A percentile compares a stretch with the other conserved stretches of the same genome.
phyloP scores from a whole-genome alignment of 2,797 vertebrate genomes.

The Setipinna tenuifilis region DNA sequence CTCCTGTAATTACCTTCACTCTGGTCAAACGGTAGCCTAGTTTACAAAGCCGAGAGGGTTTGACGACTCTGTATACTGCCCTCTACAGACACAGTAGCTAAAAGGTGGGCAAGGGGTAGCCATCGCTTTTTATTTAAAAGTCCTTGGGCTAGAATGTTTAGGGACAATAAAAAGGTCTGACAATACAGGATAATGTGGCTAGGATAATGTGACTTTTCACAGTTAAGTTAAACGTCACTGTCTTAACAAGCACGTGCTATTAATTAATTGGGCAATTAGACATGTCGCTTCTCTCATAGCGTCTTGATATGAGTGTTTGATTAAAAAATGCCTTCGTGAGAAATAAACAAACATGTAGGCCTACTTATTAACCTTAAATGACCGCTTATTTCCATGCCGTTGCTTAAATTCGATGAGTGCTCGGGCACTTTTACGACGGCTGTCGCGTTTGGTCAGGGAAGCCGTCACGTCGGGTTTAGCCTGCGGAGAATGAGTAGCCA shows the following conservation, averaged over 20 bases:
- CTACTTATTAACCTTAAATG: constrained; percentile 44
- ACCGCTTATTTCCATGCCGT: constrained; percentile 26
- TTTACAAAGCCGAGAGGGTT: neutral
- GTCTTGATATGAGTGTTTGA: constrained; percentile 58
- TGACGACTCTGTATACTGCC: neutral
- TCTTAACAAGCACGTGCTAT: constrained; percentile 59
- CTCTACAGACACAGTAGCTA: neutral
- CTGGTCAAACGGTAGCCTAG: neutral
- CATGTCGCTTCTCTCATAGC: constrained; percentile 63
- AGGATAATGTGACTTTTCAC: constrained; percentile 38
- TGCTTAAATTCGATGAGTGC: constrained; percentile 39
- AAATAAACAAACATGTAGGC: constrained; percentile 52
- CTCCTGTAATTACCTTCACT: neutral
- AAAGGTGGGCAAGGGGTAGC: too few species aligned
- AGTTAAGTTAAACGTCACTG: constrained; percentile 54
- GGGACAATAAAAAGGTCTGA: neutral
- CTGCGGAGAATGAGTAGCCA: constrained; percentile 39
- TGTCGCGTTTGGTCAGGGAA: constrained; percentile 45
- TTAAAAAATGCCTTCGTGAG: constrained; percentile 53
- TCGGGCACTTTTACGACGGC: neutral
- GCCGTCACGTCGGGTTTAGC: constrained; percentile 67
- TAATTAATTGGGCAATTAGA: constrained; percentile 68
- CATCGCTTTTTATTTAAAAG: too few species aligned
- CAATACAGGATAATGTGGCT: too few species aligned
- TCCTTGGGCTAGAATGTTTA: neutral